Evolutionary conservation across 2,113 vertebrate species (phyloP).

Genomic region (Seriola rivoliana): DNA sequence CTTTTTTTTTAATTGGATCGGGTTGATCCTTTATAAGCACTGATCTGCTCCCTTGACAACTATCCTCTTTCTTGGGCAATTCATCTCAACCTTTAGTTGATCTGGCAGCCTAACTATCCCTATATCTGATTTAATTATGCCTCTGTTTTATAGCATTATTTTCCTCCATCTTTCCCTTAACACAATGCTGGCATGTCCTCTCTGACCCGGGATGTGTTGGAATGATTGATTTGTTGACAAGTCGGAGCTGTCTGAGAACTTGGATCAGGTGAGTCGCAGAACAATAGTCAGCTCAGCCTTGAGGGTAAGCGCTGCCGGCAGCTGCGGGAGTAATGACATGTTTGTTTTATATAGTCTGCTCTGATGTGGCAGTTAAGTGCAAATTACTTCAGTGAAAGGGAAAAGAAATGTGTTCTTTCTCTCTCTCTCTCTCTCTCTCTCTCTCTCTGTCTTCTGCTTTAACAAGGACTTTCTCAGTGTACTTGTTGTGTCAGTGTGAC

Average conservation of each 20-base stretch:
- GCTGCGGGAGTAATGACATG: constrained; percentile 77
- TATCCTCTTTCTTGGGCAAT: neutral
- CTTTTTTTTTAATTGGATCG: constrained; percentile 14
- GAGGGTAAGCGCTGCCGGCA: constrained; percentile 72
- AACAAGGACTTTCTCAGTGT: constrained; percentile 14
- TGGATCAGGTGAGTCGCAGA: constrained; percentile 74
- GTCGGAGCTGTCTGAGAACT: constrained; percentile 38
- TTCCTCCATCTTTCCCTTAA: constrained; percentile 53
- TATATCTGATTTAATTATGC: neutral
- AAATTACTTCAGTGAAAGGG: constrained; percentile 77
- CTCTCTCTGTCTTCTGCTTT: constrained; percentile 9
- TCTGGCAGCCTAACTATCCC: constrained; percentile 24
- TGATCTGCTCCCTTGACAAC: neutral
- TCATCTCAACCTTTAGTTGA: neutral
- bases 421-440: too few relatives aligned
- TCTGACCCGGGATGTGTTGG: constrained; percentile 14
- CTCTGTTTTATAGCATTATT: constrained; percentile 32
- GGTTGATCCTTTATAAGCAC: neutral
- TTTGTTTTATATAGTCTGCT: constrained; percentile 79
- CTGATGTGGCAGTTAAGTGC: constrained; percentile 85
- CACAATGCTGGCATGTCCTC: constrained; percentile 57
- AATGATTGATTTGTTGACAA: constrained; percentile 64
- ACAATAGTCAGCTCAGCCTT: constrained; percentile 71
- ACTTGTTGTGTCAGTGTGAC: constrained; percentile 35
- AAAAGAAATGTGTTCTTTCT: constrained; percentile 38